A percentile compares a stretch with the other conserved stretches of the same genome.
Conservation (phyloP, 2,888 invertebrate species). For the Epistrophe eligans region DNA sequence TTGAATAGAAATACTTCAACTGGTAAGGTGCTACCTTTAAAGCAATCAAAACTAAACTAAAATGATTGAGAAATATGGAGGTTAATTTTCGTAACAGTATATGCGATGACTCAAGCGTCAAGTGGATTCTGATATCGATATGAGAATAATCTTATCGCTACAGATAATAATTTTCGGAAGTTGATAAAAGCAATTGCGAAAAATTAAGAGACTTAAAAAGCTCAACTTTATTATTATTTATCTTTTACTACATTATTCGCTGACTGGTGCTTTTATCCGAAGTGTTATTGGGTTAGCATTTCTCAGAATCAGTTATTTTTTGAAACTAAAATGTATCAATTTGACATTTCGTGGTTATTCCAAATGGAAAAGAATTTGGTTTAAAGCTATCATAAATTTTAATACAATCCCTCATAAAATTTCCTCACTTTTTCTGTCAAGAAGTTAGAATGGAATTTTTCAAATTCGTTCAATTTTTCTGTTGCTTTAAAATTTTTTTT, state of each 20-base stretch:
- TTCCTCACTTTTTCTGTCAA: no score
- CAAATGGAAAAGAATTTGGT: no score
- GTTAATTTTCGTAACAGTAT: not conserved
- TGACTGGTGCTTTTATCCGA: not conserved
- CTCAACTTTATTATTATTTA: no score
- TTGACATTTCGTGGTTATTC: no score
- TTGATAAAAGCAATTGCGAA: not conserved
- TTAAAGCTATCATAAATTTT: no score
- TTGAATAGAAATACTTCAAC: slow-evolving; percentile 5
- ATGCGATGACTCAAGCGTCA: slow-evolving; percentile 27
- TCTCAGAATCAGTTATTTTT: no score
- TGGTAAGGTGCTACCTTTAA: slow-evolving; percentile 6
- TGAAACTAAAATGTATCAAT: no score
- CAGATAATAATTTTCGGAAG: not conserved
- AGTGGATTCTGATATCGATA: slow-evolving; percentile 22
- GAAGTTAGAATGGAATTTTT: no score
- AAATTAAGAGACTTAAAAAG: not conserved
- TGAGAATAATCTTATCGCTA: slow-evolving; percentile 14
- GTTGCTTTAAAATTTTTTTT: no score
- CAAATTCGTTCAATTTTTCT: no score
- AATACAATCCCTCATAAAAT: no score
- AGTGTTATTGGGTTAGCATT: not conserved
- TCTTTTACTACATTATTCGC: not conserved
- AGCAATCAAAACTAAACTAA: slow-evolving; percentile 39
- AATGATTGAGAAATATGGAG: not conserved